Base-by-base conservation (phyloP, 2,113 vertebrate species). In the Polypterus bichir region DNA sequence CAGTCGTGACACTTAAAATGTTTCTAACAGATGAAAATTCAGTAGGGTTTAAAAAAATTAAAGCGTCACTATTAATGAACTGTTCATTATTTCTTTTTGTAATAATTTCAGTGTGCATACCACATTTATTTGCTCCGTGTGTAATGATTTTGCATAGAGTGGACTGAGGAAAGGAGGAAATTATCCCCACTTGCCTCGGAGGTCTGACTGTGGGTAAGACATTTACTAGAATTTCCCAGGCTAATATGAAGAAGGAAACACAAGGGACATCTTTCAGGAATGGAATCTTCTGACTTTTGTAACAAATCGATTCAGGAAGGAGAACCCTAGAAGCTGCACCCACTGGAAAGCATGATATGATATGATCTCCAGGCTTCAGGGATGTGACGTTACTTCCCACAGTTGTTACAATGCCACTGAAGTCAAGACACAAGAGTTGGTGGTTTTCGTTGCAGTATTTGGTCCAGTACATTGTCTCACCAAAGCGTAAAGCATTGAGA, bases 391-490 rank as follows among this genome's bases (percentile, higher is more conserved):
- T 69, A 58, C 7, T 73, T 47, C 88, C 89, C 61, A 73, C 76
- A 57, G 79, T 80, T 4, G 75, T 88, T 51, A 92, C 77, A 44
- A 70, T 77, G 56, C 89, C 92, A 54, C 82, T 81, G 65, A 91
- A 91, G 75, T 94, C 90, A 46, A 93, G 75, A 65, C 79, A 82
- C 54, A 92, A 52, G 65, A 92, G 77, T 2, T 74, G 60, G 9
- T 93, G 84, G 52, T 74, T 83, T 7, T 79, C 78, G 54, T 66
- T 66, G 1, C 67, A 49, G 9, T 83, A 69, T 11, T 81, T 79
- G 67, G 70, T 83, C 89, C 89, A 92, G 8, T 93, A 92, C 4
- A 92, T 51, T 0, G 83, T 82, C 47, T 76, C 75, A 3, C 87
- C 82, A 66, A 83, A 90, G 54, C 48, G 71, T 9, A 75, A 55